Conservation (phyloP, 2,113 vertebrate genomes). For the Otis tarda region DNA sequence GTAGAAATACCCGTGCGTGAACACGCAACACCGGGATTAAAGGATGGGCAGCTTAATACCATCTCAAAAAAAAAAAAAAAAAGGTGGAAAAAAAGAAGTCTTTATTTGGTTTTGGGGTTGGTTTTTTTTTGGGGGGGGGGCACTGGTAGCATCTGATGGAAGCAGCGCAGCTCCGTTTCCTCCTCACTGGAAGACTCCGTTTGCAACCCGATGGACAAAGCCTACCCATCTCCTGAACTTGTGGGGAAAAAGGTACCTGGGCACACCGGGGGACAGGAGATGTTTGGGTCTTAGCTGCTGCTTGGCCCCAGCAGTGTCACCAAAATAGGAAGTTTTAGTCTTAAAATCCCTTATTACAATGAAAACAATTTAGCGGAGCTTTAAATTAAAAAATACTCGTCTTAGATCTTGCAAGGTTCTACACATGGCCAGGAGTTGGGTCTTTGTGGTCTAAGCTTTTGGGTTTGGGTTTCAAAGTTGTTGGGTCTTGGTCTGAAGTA, state of each 20-base stretch:
- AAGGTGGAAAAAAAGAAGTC: background rate
- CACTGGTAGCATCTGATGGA: background rate
- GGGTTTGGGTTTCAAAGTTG: no score
- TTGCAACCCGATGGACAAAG: background rate
- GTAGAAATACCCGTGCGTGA: background rate
- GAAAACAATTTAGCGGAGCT: background rate
- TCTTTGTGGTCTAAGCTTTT: no score
- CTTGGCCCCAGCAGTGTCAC: background rate
- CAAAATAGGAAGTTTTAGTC: background rate
- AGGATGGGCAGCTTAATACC: background rate
- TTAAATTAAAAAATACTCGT: background rate
- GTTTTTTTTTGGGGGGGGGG: no score
- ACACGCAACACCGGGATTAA: background rate
- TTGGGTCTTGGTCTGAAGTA: no score
- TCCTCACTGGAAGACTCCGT: background rate
- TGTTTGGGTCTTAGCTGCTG: background rate
- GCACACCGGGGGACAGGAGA: background rate
- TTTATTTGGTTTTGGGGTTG: background rate
- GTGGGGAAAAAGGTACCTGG: background rate
- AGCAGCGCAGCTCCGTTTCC: background rate
- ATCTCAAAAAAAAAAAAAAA: no score
- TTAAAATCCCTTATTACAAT: background rate
- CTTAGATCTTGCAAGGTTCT: background rate
- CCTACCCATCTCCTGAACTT: no score
- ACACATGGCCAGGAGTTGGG: background rate